Conservation (phyloP, 1,140 invertebrate genomes). For the Drosophila mayri region DNA sequence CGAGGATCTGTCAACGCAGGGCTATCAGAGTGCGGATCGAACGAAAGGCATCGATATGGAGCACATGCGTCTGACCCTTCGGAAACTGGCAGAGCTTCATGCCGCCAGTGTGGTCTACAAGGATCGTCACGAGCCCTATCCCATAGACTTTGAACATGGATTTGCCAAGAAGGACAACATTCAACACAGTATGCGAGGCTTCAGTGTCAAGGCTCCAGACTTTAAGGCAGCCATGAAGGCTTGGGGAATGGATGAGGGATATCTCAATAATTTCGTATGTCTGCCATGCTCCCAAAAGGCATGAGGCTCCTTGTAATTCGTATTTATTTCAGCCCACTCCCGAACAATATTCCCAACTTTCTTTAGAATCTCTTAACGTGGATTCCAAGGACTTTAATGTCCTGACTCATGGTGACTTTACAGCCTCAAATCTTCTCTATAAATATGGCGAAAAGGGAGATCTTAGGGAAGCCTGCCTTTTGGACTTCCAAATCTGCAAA, state of each 20-base stretch:
- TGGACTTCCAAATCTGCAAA: slow-evolving; percentile 84
- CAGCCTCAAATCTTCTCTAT: slow-evolving; percentile 82
- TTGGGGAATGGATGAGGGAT: slow-evolving; percentile 65
- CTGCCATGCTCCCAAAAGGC: not conserved
- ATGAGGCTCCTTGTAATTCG: not conserved
- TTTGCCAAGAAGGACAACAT: slow-evolving; percentile 37
- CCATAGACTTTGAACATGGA: slow-evolving; percentile 51
- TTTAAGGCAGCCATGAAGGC: slow-evolving; percentile 55
- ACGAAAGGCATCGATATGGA: slow-evolving; percentile 86
- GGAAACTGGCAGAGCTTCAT: slow-evolving; percentile 86
- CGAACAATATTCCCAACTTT: slow-evolving; percentile 45
- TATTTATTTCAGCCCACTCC: slow-evolving; percentile 47
- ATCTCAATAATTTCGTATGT: slow-evolving; percentile 64
- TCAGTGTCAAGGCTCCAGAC: slow-evolving; percentile 8
- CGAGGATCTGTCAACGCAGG: slow-evolving; percentile 59
- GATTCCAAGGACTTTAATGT: slow-evolving; percentile 86
- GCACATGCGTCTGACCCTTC: slow-evolving; percentile 85
- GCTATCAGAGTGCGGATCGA: slow-evolving; percentile 80
- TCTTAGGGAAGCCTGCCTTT: slow-evolving; percentile 60
- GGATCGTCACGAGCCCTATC: slow-evolving; percentile 49
- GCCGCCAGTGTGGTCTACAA: slow-evolving; percentile 84
- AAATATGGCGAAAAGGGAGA: slow-evolving; percentile 64
- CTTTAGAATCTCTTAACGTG: slow-evolving; percentile 24
- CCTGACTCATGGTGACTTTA: slow-evolving; percentile 88
- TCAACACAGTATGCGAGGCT: slow-evolving; percentile 13